Percentiles rank a stretch among this genome's conserved stretches.
These are phyloP conservation scores for Zaprionus ghesquierei DNA, from an alignment of 1,140 invertebrate genomes.

Conservation along the genomic window DNA sequence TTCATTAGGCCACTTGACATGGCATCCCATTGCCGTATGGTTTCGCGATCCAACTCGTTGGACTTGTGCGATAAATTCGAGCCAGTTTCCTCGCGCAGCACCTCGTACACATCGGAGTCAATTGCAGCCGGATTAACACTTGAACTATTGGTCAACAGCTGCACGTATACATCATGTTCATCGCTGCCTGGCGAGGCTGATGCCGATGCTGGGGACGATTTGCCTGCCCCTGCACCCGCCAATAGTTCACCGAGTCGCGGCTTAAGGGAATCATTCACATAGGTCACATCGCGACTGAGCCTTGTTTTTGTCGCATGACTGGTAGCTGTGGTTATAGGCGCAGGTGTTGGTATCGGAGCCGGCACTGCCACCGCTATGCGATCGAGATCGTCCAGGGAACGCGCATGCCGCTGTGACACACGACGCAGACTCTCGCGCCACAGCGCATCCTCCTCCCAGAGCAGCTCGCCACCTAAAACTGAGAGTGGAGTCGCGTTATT, in stretches of 20 bases:
- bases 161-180: constrained; percentile 59
- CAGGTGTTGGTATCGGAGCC: constrained; percentile 32
- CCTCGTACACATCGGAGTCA: constrained; percentile 77
- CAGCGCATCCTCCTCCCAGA: constrained; percentile 92
- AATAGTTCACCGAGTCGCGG: constrained; percentile 54
- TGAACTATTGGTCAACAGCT: constrained; percentile 81
- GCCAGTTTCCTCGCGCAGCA: constrained; percentile 71
- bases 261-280: constrained; percentile 85
- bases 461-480: constrained; percentile 85
- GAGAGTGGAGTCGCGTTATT: constrained; percentile 71
- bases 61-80: constrained; percentile 81
- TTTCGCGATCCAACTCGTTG: constrained; percentile 92
- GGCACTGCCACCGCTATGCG: constrained; percentile 75
- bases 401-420: constrained; percentile 90
- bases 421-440: constrained; percentile 91
- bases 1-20: constrained; percentile 89
- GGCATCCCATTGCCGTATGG: constrained; percentile 92
- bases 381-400: constrained; percentile 91
- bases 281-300: constrained; percentile 87
- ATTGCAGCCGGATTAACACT: constrained; percentile 14
- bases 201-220: not conserved
- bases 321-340: constrained; percentile 27
- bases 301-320: constrained; percentile 74
- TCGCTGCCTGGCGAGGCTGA: constrained; percentile 57
- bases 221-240: constrained; percentile 1